Base-by-base conservation (phyloP, 2,888 invertebrate genomes). In the Crocallis elinguaria region DNA sequence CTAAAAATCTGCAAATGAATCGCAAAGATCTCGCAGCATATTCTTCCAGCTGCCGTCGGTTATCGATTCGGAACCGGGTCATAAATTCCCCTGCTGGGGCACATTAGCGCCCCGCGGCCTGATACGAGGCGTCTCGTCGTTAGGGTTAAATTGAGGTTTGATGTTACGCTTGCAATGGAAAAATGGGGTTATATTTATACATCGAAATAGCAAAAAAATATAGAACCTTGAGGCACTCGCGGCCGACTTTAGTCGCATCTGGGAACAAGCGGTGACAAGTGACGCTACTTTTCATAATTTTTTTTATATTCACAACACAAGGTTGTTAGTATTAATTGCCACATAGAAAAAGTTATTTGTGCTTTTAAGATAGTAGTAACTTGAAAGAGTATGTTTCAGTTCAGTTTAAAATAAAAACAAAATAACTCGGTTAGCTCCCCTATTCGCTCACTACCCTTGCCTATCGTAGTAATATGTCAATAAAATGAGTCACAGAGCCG, bases 41-140 rank as follows among this genome's bases (percentile, higher is more conserved):
- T 19, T 29, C n/a, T n/a, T n/a, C 32, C 43, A 37, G 33, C 39
- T 36, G 35, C 8, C 33, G 29, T 32, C 50, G 14, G 17, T 37
- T 57, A 62, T 59, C 57, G 53, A 59, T 57, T 51, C 33, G 29
- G 32, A 35, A 41, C 44, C 45, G 27, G 21, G 49, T 46, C 42
- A 52, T 62, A 59, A 62, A 56, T 62, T 53, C 32, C 41, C 41
- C 48, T 17, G 30, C 44, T 6, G 21, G 33, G 45, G 42, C 29
- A 57, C 53, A 62, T 62, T 57, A 57, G 41, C 51, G 50, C 57
- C 49, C 49, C 48, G 55, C 53, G 30, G 51, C 39, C 52, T 44
- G 58, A 55, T 52, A 52, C 50, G 38, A 33, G n/a, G 13, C 8
- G 19, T 5, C 3, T 19, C 11, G 33, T 53, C 52, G 42, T 56